phyloP scores from a whole-genome alignment of 2,888 invertebrate genomes.

The Lathronympha strigana region DNA sequence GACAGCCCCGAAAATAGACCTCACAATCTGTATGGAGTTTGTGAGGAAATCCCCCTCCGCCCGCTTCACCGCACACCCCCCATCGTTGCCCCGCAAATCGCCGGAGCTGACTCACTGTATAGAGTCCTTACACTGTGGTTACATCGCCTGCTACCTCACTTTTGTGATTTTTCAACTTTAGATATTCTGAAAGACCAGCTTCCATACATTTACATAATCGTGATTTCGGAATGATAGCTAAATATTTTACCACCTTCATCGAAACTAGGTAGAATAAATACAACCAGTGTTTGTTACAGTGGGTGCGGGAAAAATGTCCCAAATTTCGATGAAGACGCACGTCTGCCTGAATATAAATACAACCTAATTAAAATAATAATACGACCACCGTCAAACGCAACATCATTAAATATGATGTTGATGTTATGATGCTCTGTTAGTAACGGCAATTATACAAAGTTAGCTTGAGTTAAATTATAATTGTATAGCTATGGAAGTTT shows the following conservation, averaged over 20 bases:
- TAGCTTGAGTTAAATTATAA: slow-evolving; percentile 15
- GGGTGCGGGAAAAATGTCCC: neutral
- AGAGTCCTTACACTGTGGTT: too few species aligned
- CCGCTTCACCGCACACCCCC: too few species aligned
- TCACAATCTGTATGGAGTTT: too few species aligned
- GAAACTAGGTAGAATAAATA: neutral
- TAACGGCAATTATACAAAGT: slow-evolving; percentile 15
- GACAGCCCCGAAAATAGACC: too few species aligned
- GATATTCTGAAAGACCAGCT: slow-evolving; percentile 47
- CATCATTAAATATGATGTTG: neutral
- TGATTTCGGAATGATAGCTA: slow-evolving; percentile 35
- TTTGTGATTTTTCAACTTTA: slow-evolving; percentile 17
- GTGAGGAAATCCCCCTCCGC: too few species aligned
- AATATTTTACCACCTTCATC: neutral
- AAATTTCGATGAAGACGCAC: slow-evolving; percentile 1
- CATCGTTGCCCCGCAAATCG: too few species aligned
- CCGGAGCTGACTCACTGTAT: too few species aligned
- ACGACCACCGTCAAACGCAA: slow-evolving; percentile 5
- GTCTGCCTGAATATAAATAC: slow-evolving; percentile 4
- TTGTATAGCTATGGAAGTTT: slow-evolving; percentile 16
- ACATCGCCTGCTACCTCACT: slow-evolving; percentile 18
- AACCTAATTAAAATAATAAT: slow-evolving; percentile 19
- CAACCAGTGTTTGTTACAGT: neutral
- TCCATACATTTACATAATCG: slow-evolving; percentile 41
- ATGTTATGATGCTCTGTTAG: neutral